phyloP scores from a whole-genome alignment of 2,888 invertebrate species.

The Bruchidius siliquastri region DNA sequence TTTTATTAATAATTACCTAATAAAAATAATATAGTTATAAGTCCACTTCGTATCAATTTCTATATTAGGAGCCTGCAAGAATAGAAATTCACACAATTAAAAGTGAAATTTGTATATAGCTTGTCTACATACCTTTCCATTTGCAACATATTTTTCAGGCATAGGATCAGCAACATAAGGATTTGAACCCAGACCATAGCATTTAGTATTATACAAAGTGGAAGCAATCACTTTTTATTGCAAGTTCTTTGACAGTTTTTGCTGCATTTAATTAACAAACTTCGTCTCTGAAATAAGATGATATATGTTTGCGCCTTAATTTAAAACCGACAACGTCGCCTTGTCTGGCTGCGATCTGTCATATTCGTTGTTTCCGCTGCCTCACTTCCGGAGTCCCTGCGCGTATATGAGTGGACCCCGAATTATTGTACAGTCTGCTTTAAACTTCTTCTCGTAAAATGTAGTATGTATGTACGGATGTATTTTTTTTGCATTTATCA shows the following conservation, averaged over 20 bases:
- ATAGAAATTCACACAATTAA: neutral
- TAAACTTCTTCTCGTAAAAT: no score
- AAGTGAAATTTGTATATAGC: no score
- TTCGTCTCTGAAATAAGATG: slow-evolving; percentile 41
- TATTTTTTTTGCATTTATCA: no score
- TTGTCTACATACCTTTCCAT: neutral
- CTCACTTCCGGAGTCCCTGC: no score
- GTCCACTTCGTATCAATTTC: neutral
- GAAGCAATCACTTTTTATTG: slow-evolving; percentile 36
- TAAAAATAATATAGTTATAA: neutral
- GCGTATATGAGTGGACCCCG: no score
- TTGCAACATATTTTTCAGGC: slow-evolving; percentile 29
- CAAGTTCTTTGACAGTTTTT: slow-evolving; percentile 38
- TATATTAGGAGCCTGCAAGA: neutral
- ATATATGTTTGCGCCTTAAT: no score
- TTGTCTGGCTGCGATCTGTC: no score
- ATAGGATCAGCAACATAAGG: slow-evolving; percentile 33
- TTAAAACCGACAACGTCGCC: no score
- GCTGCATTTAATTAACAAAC: slow-evolving; percentile 51
- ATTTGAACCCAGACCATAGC: slow-evolving; percentile 27
- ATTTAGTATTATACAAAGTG: slow-evolving; percentile 30
- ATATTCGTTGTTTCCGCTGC: no score
- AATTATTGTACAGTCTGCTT: no score
- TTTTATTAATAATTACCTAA: neutral
- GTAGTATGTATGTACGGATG: no score